These are phyloP conservation scores for Nerophis ophidion DNA, from an alignment of 2,113 vertebrate genomes.

Conservation along the genomic window DNA sequence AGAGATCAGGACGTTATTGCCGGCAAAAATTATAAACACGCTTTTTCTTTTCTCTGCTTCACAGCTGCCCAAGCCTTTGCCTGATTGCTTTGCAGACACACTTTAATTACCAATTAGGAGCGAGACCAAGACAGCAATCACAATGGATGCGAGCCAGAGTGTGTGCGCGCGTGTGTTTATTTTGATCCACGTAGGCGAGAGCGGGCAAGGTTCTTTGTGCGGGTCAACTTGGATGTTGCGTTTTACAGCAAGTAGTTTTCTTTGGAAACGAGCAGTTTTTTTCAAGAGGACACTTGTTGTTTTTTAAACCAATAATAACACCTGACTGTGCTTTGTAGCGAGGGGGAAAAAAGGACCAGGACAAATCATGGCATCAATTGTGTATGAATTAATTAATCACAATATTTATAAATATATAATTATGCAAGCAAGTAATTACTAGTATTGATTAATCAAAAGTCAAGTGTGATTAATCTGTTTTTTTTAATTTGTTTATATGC, in stretches of 20 bases:
- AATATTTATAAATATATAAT: too few relatives aligned
- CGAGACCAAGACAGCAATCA: conserved; percentile 58
- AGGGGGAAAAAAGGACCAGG: too few relatives aligned
- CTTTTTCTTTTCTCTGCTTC: conserved; percentile 45
- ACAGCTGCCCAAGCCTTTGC: conserved; percentile 54
- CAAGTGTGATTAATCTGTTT: too few relatives aligned
- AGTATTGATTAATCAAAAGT: too few relatives aligned
- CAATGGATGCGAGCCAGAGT: conserved; percentile 35
- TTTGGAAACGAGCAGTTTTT: neutral
- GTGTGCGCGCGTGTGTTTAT: neutral
- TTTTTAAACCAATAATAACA: neutral
- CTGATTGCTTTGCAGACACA: conserved; percentile 71
- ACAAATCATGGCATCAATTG: too few relatives aligned
- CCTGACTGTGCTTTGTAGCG: too few relatives aligned
- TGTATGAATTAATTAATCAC: too few relatives aligned
- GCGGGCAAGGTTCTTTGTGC: conserved; percentile 5
- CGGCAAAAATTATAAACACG: conserved; percentile 61
- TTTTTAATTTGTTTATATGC: too few relatives aligned
- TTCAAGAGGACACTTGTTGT: neutral
- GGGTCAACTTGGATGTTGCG: conserved; percentile 7
- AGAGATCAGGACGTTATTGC: conserved; percentile 50
- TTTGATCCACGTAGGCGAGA: conserved; percentile 6
- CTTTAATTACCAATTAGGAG: conserved; percentile 74
- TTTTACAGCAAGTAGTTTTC: neutral
- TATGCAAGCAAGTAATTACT: too few relatives aligned